Percentiles rank a stretch among this genome's conserved stretches.
phyloP scores from a whole-genome alignment of 2,113 vertebrate species.

The Hemiprocne comata region DNA sequence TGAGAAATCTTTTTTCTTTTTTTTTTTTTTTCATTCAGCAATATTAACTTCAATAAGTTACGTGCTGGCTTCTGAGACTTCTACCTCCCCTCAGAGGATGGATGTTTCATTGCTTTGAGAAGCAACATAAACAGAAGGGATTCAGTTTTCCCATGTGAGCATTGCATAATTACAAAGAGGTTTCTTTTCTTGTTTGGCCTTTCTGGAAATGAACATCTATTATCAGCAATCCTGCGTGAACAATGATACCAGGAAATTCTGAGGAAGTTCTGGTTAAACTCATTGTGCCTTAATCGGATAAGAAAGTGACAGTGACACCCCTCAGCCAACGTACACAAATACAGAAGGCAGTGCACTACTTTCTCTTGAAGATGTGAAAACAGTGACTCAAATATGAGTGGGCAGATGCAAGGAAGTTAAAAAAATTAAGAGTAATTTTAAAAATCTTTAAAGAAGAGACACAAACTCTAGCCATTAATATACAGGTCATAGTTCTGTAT shows the following conservation, averaged over 20 bases:
- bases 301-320: not conserved
- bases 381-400: not conserved
- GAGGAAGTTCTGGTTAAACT: slow-evolving; percentile 47
- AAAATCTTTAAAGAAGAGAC: not conserved
- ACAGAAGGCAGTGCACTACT: not conserved
- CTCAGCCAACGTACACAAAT: not conserved
- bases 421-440: not conserved
- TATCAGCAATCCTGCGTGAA: slow-evolving; percentile 9
- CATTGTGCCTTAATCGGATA: not conserved
- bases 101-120: not conserved
- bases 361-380: not conserved
- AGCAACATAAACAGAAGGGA: not conserved
- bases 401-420: not conserved
- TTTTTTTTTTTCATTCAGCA: not conserved
- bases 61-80: not conserved
- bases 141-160: not conserved
- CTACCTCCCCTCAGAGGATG: not conserved
- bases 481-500: not conserved
- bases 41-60: not conserved
- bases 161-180: not conserved
- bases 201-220: slow-evolving; percentile 5
- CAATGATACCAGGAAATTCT: slow-evolving; percentile 1
- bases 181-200: not conserved
- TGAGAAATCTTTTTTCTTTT: rapidly evolving
- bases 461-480: not conserved